Base-by-base conservation (phyloP, 2,797 vertebrate genomes). In the Holocentrus rufus region DNA sequence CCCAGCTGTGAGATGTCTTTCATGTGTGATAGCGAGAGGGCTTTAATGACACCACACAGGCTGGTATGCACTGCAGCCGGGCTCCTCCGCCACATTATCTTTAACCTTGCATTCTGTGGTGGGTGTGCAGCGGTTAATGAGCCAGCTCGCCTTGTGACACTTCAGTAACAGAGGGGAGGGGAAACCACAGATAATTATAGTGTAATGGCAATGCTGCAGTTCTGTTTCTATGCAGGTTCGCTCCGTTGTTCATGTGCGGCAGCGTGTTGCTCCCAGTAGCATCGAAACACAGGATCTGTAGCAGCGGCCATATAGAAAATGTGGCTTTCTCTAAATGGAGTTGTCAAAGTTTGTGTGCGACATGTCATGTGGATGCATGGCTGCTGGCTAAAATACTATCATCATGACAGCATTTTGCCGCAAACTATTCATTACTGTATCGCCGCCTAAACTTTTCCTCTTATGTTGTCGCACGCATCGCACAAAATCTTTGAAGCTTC, bases 51-150 rank as follows among this genome's bases (percentile, higher is more conserved):
- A 76, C 84, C 66, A 72, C 87, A 52, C 85, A 85, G 69, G 66
- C 81, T 76, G 85, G 72, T 63, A 76, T 78, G 69, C 64, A 42
- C 60, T 59, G 2, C 63, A 76, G 61, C 61, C 82, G 72, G 56
- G 69, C 68, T 83, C 36, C 68, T 85, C 44, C 47, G 74, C 91
- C 86, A 65, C 85, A 79, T 65, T 75, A 85, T 79, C 50, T 15
- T 88, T 85, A 86, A 83, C 76, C 65, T 86, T 77, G 85, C 78
- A 75, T 88, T 87, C 85, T 86, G 83, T 60, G 69, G 80, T 72
- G 68, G 76, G 79, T 80, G 74, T 84, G 83, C 42, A 54, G 73
- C 42, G 62, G 72, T 76, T 83, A 79, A 85, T 84, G 47, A 82
- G 65, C 80, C 78, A 31, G 69, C 68, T 67, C 62, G 30, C 57